Evolutionary conservation across 2,888 invertebrate genomes (phyloP).

Genomic region (Brenthis ino): DNA sequence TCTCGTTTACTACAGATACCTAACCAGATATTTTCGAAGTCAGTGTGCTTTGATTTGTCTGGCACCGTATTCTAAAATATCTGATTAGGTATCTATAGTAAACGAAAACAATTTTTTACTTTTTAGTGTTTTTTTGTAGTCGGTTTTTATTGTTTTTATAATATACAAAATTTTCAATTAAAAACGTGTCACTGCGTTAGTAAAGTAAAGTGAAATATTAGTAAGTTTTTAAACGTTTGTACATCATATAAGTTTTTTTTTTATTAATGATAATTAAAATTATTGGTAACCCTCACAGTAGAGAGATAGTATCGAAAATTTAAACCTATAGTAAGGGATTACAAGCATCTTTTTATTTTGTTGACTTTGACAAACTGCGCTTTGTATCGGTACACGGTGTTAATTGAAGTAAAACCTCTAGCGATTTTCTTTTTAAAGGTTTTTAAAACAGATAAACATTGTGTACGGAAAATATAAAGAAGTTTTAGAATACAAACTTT

Average conservation of each 20-base stretch:
- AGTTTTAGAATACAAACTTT: neutral
- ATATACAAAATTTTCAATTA: too few relatives aligned
- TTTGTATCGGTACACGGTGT: slow-evolving; percentile 28
- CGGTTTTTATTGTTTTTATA: too few relatives aligned
- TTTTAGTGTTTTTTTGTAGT: too few relatives aligned
- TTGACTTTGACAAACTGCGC: slow-evolving; percentile 28
- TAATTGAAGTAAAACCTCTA: slow-evolving; percentile 29
- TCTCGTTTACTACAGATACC: too few relatives aligned
- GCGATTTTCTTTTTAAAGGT: slow-evolving; percentile 6
- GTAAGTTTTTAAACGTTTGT: neutral
- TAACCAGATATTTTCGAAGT: too few relatives aligned
- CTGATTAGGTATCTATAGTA: too few relatives aligned
- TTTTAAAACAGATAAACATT: slow-evolving; percentile 11
- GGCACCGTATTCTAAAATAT: too few relatives aligned
- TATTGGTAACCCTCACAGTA: neutral
- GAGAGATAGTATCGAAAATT: neutral
- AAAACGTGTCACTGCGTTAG: too few relatives aligned
- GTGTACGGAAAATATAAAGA: neutral
- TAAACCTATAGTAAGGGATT: neutral
- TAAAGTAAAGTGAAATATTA: too few relatives aligned
- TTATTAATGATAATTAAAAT: neutral
- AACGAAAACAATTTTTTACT: too few relatives aligned
- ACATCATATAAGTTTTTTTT: neutral
- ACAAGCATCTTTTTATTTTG: slow-evolving; percentile 46
- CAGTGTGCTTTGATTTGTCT: too few relatives aligned